These are phyloP conservation scores for Corythaeola cristata DNA, from an alignment of 2,113 vertebrate species.

Conservation along the genomic window DNA sequence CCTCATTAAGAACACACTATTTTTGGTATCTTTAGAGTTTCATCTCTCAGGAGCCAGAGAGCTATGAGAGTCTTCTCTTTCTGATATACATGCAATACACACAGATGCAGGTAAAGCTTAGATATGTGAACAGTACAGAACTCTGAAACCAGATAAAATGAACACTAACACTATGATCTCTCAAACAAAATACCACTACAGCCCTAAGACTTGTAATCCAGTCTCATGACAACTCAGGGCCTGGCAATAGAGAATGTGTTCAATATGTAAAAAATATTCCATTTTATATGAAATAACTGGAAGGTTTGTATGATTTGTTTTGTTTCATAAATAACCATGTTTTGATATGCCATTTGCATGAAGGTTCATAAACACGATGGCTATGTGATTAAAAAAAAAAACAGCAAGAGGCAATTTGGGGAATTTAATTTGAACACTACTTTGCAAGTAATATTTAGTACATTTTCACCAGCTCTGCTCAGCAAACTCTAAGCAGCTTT, in stretches of 20 bases:
- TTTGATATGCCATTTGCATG: conserved; percentile 8
- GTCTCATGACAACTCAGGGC: not conserved
- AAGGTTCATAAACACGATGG: conserved; percentile 17
- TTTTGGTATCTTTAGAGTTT: not conserved
- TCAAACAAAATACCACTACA: conserved; percentile 1
- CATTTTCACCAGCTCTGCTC: not conserved
- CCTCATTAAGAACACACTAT: not conserved
- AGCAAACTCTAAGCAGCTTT: not conserved
- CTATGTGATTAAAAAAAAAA: conserved; percentile 30
- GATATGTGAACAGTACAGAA: not conserved
- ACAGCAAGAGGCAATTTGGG: conserved; percentile 12
- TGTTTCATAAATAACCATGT: conserved; percentile 41
- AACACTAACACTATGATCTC: not conserved
- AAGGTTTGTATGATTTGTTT: conserved; percentile 2
- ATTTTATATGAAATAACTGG: not conserved
- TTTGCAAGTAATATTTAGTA: conserved; percentile 38
- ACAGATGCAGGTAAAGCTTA: not conserved
- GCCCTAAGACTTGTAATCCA: not conserved
- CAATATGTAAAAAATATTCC: not conserved
- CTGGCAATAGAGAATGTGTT: not conserved
- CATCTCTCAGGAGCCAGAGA: not conserved
- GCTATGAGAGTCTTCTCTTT: not conserved
- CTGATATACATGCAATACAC: not conserved
- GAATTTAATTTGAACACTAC: conserved; percentile 33
- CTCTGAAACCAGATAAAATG: not conserved